Conservation (phyloP, 2,797 vertebrate species). For the Apogon hyalosoma region DNA sequence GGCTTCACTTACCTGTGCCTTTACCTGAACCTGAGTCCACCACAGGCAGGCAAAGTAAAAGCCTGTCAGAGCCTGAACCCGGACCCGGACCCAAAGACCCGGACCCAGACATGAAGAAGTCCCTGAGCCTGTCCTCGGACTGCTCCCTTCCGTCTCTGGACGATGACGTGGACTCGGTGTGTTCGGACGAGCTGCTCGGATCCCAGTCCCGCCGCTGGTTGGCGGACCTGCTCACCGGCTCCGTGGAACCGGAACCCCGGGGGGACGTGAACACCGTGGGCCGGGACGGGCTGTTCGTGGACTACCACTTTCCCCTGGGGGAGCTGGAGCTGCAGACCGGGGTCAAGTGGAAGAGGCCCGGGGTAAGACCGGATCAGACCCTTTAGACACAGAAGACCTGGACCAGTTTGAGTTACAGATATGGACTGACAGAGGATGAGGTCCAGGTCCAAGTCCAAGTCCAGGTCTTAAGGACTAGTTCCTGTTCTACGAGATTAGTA, state of each 20-base stretch:
- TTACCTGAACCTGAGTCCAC: too few species aligned
- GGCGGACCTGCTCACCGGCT: slow-evolving; percentile 24
- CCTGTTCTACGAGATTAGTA: too few species aligned
- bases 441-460: too few species aligned
- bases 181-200: slow-evolving; percentile 68
- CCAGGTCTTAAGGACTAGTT: too few species aligned
- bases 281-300: slow-evolving; percentile 74
- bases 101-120: slow-evolving; percentile 32
- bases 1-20: too few species aligned
- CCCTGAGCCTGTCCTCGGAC: slow-evolving; percentile 23
- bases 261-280: slow-evolving; percentile 15
- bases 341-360: slow-evolving; percentile 77
- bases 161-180: slow-evolving; percentile 50
- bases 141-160: slow-evolving; percentile 27
- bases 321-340: slow-evolving; percentile 53
- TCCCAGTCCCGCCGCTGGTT: slow-evolving; percentile 69
- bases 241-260: neutral
- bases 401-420: too few species aligned
- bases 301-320: slow-evolving; percentile 69
- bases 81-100: too few species aligned
- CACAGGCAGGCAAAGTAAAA: too few species aligned
- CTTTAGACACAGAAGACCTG: too few species aligned
- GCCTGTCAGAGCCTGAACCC: too few species aligned
- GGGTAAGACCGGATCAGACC: slow-evolving; percentile 73
- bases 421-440: too few species aligned